Evolutionary conservation across 2,797 vertebrate species (phyloP).

Genomic region (Rousettus madagascariensis): DNA sequence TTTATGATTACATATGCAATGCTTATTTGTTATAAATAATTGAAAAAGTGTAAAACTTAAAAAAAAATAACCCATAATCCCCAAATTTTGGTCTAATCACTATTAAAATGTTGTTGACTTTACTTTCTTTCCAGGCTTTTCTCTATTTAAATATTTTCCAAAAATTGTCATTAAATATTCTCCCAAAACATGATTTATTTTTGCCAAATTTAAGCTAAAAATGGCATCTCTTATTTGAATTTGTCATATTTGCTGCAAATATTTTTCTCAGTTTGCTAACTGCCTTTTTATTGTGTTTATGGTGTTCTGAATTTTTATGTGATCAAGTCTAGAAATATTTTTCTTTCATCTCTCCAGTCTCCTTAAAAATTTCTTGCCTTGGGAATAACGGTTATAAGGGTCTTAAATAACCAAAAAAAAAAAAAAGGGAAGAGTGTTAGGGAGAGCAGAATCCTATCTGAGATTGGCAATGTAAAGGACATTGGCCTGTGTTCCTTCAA

Average conservation of each 20-base stretch:
- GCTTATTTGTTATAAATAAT: neutral
- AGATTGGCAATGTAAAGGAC: neutral
- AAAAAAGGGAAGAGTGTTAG: neutral
- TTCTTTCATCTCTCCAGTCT: neutral
- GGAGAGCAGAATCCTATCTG: neutral
- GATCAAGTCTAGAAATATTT: neutral
- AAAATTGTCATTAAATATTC: conserved; percentile 53
- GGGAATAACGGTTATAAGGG: neutral
- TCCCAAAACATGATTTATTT: conserved; percentile 40
- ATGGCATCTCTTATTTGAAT: conserved; percentile 48
- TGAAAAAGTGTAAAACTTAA: neutral
- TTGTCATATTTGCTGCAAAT: conserved; percentile 53
- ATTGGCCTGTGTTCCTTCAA: neutral
- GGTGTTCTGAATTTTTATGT: conserved; percentile 30
- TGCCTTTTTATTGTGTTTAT: conserved; percentile 21
- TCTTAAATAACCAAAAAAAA: neutral
- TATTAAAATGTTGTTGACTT: neutral
- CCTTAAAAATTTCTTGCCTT: neutral
- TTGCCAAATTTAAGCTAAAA: conserved; percentile 59
- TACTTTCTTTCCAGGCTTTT: neutral
- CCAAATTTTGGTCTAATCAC: neutral
- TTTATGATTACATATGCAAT: neutral
- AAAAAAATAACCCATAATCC: neutral
- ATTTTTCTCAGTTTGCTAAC: conserved; percentile 57
- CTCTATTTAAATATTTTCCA: conserved; percentile 37